Conservation (phyloP, 2,797 vertebrate species). For the Tachyglossus aculeatus region DNA sequence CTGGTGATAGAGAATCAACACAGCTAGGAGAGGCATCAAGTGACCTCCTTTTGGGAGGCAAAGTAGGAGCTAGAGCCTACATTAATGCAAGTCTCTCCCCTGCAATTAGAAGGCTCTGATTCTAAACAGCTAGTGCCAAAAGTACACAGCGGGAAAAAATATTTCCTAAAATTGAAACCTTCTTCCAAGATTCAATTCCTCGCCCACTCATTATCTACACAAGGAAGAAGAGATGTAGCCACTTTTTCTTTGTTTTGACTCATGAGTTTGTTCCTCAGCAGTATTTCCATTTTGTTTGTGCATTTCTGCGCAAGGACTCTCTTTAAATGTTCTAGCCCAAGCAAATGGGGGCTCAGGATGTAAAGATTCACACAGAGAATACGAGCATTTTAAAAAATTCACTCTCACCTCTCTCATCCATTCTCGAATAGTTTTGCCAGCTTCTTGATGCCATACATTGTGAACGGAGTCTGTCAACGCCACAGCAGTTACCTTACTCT, state of each 20-base stretch:
- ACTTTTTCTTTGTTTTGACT: constrained; percentile 12
- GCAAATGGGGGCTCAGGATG: constrained; percentile 28
- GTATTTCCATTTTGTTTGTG: constrained; percentile 47
- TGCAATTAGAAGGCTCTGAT: constrained; percentile 2
- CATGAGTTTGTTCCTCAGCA: constrained; percentile 27
- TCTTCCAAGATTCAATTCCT: no score
- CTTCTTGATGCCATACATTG: constrained; percentile 97
- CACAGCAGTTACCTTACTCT: constrained; percentile 90
- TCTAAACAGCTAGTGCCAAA: constrained; percentile 7
- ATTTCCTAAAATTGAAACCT: not conserved
- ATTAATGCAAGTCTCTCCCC: not conserved
- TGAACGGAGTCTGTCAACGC: constrained; percentile 97
- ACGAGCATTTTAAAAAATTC: constrained; percentile 4
- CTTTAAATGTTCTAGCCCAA: constrained; percentile 6
- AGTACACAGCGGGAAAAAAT: not conserved
- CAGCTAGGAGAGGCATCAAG: not conserved
- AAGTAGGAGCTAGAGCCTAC: not conserved
- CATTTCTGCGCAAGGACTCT: not conserved
- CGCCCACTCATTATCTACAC: no score
- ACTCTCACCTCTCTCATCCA: constrained; percentile 95
- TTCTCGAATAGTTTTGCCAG: constrained; percentile 89
- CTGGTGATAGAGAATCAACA: constrained; percentile 6
- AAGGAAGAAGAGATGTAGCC: no score
- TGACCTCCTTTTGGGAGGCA: not conserved
- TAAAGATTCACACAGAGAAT: constrained; percentile 27